phyloP scores from a whole-genome alignment of 2,113 vertebrate species.

The Cichladusa arquata region DNA sequence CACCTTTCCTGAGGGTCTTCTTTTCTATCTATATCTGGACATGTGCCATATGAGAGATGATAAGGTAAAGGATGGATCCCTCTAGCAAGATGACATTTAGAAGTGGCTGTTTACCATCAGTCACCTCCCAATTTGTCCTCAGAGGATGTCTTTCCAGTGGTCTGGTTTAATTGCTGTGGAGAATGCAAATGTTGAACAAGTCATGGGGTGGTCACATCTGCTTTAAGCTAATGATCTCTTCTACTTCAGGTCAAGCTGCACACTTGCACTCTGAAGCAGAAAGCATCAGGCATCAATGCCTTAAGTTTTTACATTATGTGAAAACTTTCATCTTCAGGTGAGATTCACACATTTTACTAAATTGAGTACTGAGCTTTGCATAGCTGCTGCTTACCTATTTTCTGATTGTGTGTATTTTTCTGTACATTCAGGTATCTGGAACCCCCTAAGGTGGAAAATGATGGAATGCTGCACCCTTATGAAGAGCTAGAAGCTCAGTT shows the following conservation, averaged over 20 bases:
- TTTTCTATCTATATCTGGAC: neutral
- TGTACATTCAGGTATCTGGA: slow-evolving; percentile 79
- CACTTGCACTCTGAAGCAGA: slow-evolving; percentile 86
- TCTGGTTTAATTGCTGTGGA: neutral
- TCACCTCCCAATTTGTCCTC: neutral
- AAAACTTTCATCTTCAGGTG: slow-evolving; percentile 96
- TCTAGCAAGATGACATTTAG: neutral
- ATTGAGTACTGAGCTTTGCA: neutral
- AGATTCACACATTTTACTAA: neutral
- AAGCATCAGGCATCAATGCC: slow-evolving; percentile 84
- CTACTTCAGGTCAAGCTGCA: slow-evolving; percentile 83
- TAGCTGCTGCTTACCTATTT: neutral
- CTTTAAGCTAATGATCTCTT: neutral
- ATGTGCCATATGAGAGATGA: neutral
- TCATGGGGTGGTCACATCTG: neutral
- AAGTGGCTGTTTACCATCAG: neutral
- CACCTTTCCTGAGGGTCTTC: neutral
- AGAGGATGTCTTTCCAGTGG: neutral
- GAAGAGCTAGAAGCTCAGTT: slow-evolving; percentile 82
- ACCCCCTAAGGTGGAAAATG: slow-evolving; percentile 56
- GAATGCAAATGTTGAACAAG: neutral
- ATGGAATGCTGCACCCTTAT: slow-evolving; percentile 73
- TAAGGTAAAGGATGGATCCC: neutral
- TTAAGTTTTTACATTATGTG: slow-evolving; percentile 89
- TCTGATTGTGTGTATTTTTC: neutral